These are phyloP conservation scores for Ormyrus thymus DNA, from an alignment of 2,888 invertebrate genomes.

Conservation along the genomic window DNA sequence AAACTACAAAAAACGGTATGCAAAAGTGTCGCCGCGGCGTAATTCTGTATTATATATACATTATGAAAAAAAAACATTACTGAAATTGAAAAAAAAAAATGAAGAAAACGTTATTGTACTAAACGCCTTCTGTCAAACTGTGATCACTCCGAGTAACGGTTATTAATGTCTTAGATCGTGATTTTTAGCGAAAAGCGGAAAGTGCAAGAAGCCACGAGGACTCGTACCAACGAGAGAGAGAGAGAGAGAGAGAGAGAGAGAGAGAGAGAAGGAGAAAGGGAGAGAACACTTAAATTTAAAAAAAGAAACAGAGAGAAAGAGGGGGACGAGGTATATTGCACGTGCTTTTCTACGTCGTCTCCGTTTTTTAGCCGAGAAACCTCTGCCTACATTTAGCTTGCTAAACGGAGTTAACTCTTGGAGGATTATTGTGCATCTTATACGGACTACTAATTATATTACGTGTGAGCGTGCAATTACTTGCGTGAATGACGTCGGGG, in stretches of 20 bases:
- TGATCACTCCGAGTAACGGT: slow-evolving; percentile 69
- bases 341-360: slow-evolving; percentile 34
- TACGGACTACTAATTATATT: slow-evolving; percentile 44
- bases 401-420: slow-evolving; percentile 27
- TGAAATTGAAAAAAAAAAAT: slow-evolving; percentile 13
- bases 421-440: slow-evolving; percentile 30
- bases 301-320: neutral
- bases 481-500: neutral
- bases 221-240: neutral
- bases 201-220: slow-evolving; percentile 28
- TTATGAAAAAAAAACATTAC: slow-evolving; percentile 16
- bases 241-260: neutral
- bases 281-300: neutral
- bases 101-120: slow-evolving; percentile 57
- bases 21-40: slow-evolving; percentile 21
- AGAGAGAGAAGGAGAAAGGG: neutral
- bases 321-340: neutral
- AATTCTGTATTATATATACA: slow-evolving; percentile 29
- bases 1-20: neutral
- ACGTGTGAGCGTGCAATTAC: slow-evolving; percentile 9
- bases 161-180: slow-evolving; percentile 52
- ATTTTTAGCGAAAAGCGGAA: slow-evolving; percentile 39
- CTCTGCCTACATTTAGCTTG: slow-evolving; percentile 49
- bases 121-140: slow-evolving; percentile 73
- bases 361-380: slow-evolving; percentile 39